Conservation (phyloP, 2,797 vertebrate species). For the Holocentrus rufus region DNA sequence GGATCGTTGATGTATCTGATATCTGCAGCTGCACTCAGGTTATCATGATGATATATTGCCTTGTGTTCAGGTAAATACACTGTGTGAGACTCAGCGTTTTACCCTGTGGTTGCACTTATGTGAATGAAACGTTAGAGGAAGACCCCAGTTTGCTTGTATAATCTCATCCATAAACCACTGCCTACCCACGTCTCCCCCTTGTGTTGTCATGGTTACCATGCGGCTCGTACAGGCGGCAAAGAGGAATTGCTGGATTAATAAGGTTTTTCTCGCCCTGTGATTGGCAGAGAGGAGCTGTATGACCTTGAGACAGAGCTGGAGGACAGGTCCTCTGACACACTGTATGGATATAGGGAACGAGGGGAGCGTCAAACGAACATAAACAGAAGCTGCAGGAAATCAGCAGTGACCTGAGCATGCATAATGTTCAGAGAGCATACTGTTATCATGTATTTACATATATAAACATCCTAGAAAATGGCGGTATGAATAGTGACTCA, state of each 20-base stretch:
- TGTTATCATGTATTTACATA: background rate
- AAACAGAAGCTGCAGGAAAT: background rate
- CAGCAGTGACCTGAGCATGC: background rate
- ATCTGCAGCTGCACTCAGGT: background rate
- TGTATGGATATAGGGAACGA: slow-evolving; percentile 7
- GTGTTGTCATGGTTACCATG: slow-evolving; percentile 77
- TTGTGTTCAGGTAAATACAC: background rate
- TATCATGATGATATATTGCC: background rate
- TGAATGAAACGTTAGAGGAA: slow-evolving; percentile 33
- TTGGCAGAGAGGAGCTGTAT: slow-evolving; percentile 59
- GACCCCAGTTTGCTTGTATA: slow-evolving; percentile 44
- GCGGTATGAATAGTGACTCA: background rate
- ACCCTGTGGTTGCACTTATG: background rate
- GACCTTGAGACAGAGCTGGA: slow-evolving; percentile 73
- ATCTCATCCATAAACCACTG: slow-evolving; percentile 48
- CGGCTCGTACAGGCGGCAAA: slow-evolving; percentile 58
- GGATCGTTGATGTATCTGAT: background rate
- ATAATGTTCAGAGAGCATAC: background rate
- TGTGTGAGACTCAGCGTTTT: background rate
- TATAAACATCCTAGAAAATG: background rate
- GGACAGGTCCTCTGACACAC: slow-evolving; percentile 22
- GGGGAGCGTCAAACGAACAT: background rate
- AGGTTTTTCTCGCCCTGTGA: slow-evolving; percentile 58
- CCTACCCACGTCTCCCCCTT: slow-evolving; percentile 47
- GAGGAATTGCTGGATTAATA: slow-evolving; percentile 71